Conservation (phyloP, 2,113 vertebrate species). For the Phainopepla nitens region DNA sequence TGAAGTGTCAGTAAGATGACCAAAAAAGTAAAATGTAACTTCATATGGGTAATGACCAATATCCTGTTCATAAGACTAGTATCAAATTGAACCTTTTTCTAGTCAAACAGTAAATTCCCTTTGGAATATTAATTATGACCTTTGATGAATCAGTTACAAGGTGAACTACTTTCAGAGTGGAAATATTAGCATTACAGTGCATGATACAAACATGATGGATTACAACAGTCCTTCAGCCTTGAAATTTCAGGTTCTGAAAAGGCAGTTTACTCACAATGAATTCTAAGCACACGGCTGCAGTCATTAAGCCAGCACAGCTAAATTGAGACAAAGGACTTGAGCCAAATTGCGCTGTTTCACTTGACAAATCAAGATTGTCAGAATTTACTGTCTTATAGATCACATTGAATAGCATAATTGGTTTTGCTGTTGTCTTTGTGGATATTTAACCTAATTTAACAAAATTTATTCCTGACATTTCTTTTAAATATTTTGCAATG, state of each 20-base stretch:
- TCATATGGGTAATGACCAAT: not conserved
- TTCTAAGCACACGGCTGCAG: not conserved
- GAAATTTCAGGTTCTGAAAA: not conserved
- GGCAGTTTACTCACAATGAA: not conserved
- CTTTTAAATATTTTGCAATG: not conserved
- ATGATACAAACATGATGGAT: not conserved
- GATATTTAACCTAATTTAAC: not conserved
- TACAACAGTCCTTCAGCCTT: not conserved
- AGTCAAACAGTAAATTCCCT: not conserved
- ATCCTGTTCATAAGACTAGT: not conserved
- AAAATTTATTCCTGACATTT: not conserved
- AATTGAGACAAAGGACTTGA: not conserved
- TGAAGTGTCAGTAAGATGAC: not conserved
- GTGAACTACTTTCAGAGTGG: not conserved
- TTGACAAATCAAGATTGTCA: not conserved
- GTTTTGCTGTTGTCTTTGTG: not conserved
- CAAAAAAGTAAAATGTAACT: not conserved
- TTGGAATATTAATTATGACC: not conserved
- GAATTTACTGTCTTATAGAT: not conserved
- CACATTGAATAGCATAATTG: not conserved
- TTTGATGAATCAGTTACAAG: not conserved
- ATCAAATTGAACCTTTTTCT: not conserved
- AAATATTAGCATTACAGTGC: not conserved
- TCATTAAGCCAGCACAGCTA: not conserved
- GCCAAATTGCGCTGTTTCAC: not conserved